Evolutionary conservation across 2,113 vertebrate genomes (phyloP).

Genomic region (Seriola quinqueradiata): DNA sequence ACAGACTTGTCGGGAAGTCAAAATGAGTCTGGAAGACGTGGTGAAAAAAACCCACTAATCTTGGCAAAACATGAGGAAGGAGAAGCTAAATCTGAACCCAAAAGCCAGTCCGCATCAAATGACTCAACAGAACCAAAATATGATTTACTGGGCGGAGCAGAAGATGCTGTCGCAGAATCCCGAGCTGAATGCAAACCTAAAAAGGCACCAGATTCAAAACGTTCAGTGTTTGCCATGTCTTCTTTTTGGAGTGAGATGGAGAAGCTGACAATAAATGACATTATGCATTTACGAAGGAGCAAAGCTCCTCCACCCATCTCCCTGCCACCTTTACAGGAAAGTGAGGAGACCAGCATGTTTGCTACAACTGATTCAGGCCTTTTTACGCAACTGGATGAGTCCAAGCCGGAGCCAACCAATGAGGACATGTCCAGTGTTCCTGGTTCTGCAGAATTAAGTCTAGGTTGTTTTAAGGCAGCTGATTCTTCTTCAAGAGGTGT

Average conservation of each 20-base stretch:
- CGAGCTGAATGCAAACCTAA: constrained; percentile 35
- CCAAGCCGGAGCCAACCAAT: constrained; percentile 26
- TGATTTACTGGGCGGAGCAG: not conserved
- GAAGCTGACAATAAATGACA: constrained; percentile 86
- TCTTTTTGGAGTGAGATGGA: constrained; percentile 88
- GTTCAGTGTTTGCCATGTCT: constrained; percentile 81
- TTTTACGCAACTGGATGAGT: constrained; percentile 65
- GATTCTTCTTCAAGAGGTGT: constrained; percentile 32
- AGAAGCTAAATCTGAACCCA: not conserved
- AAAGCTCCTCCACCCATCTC: constrained; percentile 32
- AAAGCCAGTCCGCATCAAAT: not conserved
- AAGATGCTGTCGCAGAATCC: constrained; percentile 6
- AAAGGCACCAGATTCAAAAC: constrained; percentile 16
- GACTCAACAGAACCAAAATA: constrained; percentile 15
- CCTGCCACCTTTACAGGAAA: constrained; percentile 66
- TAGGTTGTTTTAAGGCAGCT: rapidly evolving
- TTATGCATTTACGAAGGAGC: constrained; percentile 73
- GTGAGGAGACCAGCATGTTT: constrained; percentile 39
- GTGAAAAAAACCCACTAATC: not conserved
- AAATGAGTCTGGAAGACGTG: constrained; percentile 4
- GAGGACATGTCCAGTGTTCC: constrained; percentile 39
- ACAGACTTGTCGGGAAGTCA: constrained; percentile 26
- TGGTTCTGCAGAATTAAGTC: constrained; percentile 35
- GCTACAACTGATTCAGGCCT: constrained; percentile 64
- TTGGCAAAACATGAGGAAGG: not conserved